Evolutionary conservation across 2,113 vertebrate species (phyloP).

Genomic region (Camelus dromedarius): DNA sequence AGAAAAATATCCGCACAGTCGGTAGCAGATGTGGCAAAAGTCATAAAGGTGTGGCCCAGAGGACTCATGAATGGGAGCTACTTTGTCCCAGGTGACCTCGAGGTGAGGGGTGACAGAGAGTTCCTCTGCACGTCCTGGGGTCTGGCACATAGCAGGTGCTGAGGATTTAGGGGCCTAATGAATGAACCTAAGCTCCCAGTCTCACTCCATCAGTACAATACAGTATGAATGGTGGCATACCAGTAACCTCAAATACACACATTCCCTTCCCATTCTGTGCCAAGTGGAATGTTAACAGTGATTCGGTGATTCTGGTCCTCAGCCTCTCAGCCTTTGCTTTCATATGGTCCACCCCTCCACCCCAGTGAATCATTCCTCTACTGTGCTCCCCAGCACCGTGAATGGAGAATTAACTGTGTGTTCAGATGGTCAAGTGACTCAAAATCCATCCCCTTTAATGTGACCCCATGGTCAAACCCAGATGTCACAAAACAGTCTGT

Average conservation of each 20-base stretch:
- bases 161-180: background rate
- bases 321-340: constrained; percentile 42
- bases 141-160: background rate
- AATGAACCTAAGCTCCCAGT: background rate
- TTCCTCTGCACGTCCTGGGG: background rate
- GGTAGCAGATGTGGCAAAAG: background rate
- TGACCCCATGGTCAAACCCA: constrained; percentile 22
- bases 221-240: background rate
- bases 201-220: background rate
- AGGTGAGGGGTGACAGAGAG: background rate
- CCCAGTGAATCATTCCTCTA: background rate
- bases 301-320: background rate
- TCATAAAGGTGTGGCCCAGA: background rate
- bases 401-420: background rate
- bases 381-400: background rate
- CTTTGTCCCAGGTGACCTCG: background rate
- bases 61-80: background rate
- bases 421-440: constrained; percentile 20
- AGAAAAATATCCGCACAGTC: background rate
- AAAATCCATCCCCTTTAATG: constrained; percentile 27
- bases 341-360: background rate
- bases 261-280: background rate
- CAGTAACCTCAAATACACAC: background rate
- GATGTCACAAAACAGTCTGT: constrained; percentile 54
- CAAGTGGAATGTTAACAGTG: background rate